These are phyloP conservation scores for Olivierus martensii DNA, from an alignment of 1,140 invertebrate genomes.

Conservation along the genomic window DNA sequence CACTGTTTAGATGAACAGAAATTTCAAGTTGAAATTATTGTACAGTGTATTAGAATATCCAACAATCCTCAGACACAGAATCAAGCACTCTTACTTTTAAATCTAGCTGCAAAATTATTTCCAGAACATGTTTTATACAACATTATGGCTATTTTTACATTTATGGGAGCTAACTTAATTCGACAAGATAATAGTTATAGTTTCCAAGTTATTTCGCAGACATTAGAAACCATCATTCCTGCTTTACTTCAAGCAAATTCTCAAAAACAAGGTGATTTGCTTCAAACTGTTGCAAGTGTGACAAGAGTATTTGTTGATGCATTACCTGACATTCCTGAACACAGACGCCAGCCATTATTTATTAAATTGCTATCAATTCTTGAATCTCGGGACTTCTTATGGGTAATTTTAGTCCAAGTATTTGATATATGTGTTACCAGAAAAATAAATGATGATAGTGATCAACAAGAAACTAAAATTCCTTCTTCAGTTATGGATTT, in stretches of 20 bases:
- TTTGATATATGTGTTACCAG: constrained; percentile 24
- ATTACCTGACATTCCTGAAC: constrained; percentile 74
- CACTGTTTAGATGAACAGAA: constrained; percentile 31
- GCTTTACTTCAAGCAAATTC: constrained; percentile 43
- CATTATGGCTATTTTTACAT: constrained; percentile 89
- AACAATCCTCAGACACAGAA: constrained; percentile 89
- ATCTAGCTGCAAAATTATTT: constrained; percentile 53
- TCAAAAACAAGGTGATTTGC: constrained; percentile 3
- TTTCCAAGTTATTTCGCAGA: constrained; percentile 80
- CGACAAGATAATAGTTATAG: constrained; percentile 87
- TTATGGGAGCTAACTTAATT: constrained; percentile 80
- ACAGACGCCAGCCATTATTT: constrained; percentile 65
- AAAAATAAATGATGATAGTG: background rate
- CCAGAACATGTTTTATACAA: constrained; percentile 72
- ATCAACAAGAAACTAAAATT: background rate
- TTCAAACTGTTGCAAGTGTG: constrained; percentile 40
- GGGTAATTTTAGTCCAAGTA: constrained; percentile 36
- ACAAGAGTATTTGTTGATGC: constrained; percentile 81
- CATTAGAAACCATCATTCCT: constrained; percentile 78
- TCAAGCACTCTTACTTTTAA: constrained; percentile 67
- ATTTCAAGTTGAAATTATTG: constrained; percentile 65
- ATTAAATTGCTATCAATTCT: constrained; percentile 59
- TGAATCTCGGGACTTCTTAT: constrained; percentile 50
- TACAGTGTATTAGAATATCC: constrained; percentile 73
- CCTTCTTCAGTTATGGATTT: constrained; percentile 6